Evolutionary conservation across 1,140 invertebrate genomes (phyloP).

Genomic region (Drosophila repleta): DNA sequence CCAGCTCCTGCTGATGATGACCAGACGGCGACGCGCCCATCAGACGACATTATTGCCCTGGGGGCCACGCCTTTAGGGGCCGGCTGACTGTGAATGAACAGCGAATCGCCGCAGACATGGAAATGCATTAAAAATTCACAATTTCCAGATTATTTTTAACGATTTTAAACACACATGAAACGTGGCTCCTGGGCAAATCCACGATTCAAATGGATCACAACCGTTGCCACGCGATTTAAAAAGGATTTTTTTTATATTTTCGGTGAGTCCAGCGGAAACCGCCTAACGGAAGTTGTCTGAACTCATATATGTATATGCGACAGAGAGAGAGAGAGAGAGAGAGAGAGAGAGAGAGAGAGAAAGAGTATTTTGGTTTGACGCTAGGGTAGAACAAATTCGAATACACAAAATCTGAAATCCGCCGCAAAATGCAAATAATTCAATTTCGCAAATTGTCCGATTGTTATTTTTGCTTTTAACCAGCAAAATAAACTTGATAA

Average conservation of each 20-base stretch:
- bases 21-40: constrained; percentile 56
- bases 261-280: constrained; percentile 44
- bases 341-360: no score
- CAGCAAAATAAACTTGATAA: background rate
- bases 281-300: constrained; percentile 48
- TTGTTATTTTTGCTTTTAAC: constrained; percentile 16
- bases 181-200: constrained; percentile 32
- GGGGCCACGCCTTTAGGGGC: constrained; percentile 48
- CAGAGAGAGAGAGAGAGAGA: no score
- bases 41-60: constrained; percentile 65
- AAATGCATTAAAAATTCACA: constrained; percentile 80
- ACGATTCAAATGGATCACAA: constrained; percentile 70
- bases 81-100: constrained; percentile 24
- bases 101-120: constrained; percentile 55
- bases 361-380: background rate
- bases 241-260: background rate
- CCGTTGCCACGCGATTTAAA: constrained; percentile 22
- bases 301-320: constrained; percentile 6
- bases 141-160: constrained; percentile 82
- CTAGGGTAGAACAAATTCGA: no score
- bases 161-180: constrained; percentile 79
- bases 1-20: constrained; percentile 25
- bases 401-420: constrained; percentile 37
- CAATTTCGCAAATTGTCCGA: constrained; percentile 25
- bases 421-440: constrained; percentile 60